Evolutionary conservation across 1,140 invertebrate species (phyloP), one percentile per base, ranked within the genome.

Genomic region (Drosophila suzukii): DNA sequence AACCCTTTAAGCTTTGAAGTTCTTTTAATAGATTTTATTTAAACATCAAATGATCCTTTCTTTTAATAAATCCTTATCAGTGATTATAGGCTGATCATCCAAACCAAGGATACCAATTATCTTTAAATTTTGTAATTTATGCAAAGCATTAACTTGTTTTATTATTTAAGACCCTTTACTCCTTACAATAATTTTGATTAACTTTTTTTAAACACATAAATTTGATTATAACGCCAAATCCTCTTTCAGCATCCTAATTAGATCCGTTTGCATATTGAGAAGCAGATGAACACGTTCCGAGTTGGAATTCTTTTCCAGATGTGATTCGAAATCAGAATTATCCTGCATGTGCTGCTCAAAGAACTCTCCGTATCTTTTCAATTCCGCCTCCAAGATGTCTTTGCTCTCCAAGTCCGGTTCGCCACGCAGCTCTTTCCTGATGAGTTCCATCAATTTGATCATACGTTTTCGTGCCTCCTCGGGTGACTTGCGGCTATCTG

Each of bases 251-350:
- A 91, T 38, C 24, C 78, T 78, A 7, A 85, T 56, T 17, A 91
- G 68, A 75, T 84, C 82, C 1, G 66, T 88, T 57, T 91, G 90
- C 68, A 91, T 75, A 43, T 75, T 79, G 3, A 91, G 60, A 10
- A 91, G 53, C 47, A 91, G n/a, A 54, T 41, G 66, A 0, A 55
- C 46, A 2, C 90, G 76, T n/a, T 81, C 55, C 11, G 73, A 58
- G 0, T 47, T 34, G 1, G 38, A 39, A 47, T 55, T 58, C 0
- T 27, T n/a, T 3, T 10, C 11, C 3, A 46, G 20, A 6, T 56
- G 34, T 0, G 27, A 2, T 2, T 59, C 15, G 7, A 70, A 66
- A 6, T 85, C 51, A 0, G 54, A 13, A 27, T 68, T 56, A 1
- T 67, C 36, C 5, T 34, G 24, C 7, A 50, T 58, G 38, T 75